Conservation (phyloP, 2,888 invertebrate species). For the Eilema caniola region DNA sequence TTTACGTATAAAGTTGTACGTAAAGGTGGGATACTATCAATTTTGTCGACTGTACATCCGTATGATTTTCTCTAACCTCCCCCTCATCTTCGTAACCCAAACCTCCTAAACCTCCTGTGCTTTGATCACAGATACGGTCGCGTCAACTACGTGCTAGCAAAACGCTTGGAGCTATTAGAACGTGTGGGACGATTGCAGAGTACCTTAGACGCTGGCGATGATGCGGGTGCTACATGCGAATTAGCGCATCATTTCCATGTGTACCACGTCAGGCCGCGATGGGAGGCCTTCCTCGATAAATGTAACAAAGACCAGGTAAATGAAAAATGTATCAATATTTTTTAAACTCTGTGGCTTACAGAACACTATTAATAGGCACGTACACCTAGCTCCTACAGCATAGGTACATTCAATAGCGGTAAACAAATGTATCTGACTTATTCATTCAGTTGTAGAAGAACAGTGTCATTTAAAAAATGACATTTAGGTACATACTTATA, state of each 20-base stretch:
- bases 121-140: constrained; percentile 93
- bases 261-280: constrained; percentile 96
- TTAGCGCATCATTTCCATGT: constrained; percentile 99
- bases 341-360: too few relatives aligned
- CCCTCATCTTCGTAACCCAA: not conserved
- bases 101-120: not conserved
- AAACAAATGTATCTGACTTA: too few relatives aligned
- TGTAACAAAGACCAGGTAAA: constrained; percentile 67
- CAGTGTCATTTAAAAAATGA: too few relatives aligned
- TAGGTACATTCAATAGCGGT: too few relatives aligned
- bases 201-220: constrained; percentile 94
- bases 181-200: constrained; percentile 96
- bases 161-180: constrained; percentile 95
- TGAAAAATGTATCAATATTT: not conserved
- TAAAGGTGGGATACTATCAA: too few relatives aligned
- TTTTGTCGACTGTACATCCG: too few relatives aligned
- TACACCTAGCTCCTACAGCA: not conserved
- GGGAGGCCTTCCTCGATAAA: constrained; percentile 94
- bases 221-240: constrained; percentile 99
- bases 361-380: too few relatives aligned
- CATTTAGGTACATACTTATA: too few relatives aligned
- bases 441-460: too few relatives aligned
- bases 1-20: too few relatives aligned
- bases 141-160: constrained; percentile 98
- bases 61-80: not conserved